Evolutionary conservation across 2,888 invertebrate species (phyloP).

Genomic region (Leptogaster cylindrica): DNA sequence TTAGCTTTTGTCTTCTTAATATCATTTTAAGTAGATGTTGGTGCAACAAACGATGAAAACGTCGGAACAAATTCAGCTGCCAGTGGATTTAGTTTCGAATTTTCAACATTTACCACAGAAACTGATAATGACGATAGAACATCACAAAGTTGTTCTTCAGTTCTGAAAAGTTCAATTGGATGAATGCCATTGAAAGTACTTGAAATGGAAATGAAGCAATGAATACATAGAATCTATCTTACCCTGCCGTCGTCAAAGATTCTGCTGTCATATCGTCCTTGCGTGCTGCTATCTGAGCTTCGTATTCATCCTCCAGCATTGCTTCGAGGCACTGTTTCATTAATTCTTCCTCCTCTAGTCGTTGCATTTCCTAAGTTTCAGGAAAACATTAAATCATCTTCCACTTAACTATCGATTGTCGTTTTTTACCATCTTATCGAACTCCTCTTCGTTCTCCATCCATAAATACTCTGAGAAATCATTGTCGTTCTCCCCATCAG

Average conservation of each 20-base stretch:
- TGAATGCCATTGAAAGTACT: too few species aligned
- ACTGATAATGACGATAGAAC: slow-evolving; percentile 58
- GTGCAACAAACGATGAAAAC: slow-evolving; percentile 11
- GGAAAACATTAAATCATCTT: background rate
- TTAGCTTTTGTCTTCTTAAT: too few species aligned
- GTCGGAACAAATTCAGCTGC: slow-evolving; percentile 84
- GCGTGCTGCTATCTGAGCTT: slow-evolving; percentile 63
- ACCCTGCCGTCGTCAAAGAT: too few species aligned
- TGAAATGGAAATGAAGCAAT: too few species aligned
- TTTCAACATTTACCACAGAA: slow-evolving; percentile 59
- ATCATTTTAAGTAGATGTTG: slow-evolving; percentile 33
- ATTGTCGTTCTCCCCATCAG: slow-evolving; percentile 59
- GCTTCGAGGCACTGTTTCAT: slow-evolving; percentile 89
- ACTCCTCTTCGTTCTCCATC: slow-evolving; percentile 95
- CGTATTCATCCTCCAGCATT: slow-evolving; percentile 77
- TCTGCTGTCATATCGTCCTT: too few species aligned
- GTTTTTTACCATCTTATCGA: slow-evolving; percentile 79
- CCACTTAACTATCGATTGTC: too few species aligned
- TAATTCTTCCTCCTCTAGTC: slow-evolving; percentile 83
- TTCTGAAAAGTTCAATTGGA: too few species aligned
- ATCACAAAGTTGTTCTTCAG: slow-evolving; percentile 58
- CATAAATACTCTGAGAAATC: slow-evolving; percentile 92
- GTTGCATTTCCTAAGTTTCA: slow-evolving; percentile 74
- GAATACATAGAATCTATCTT: too few species aligned
- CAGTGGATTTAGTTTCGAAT: slow-evolving; percentile 81